phyloP scores from a whole-genome alignment of 92 coral and sea anemone species.

The Parazoanthus darwini region DNA sequence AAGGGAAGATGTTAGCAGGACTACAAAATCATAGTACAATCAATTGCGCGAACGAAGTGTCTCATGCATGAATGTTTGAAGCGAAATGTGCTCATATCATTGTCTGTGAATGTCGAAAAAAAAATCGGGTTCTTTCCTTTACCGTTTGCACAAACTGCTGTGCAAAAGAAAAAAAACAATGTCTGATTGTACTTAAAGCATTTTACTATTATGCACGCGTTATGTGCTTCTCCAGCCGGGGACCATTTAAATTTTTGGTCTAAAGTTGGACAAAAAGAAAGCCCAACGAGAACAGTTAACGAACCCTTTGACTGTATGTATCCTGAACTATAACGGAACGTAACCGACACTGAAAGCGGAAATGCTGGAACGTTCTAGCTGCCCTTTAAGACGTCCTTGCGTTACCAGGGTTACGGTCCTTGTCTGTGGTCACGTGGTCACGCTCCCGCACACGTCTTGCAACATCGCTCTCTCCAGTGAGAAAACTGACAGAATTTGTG shows the following conservation, averaged over 20 bases:
- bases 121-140: too few relatives aligned
- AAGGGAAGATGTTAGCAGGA: neutral
- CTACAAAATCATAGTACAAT: neutral
- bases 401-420: neutral
- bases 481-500: conserved; percentile 90
- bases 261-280: neutral
- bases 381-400: conserved; percentile 12
- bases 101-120: neutral
- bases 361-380: neutral
- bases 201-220: neutral
- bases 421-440: conserved; percentile 14
- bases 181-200: neutral
- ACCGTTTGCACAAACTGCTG: neutral
- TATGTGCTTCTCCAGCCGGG: neutral
- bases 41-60: conserved; percentile 15
- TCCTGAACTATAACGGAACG: neutral
- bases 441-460: conserved; percentile 69
- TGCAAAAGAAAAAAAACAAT: neutral
- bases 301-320: neutral
- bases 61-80: conserved; percentile 21
- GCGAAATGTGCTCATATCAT: neutral
- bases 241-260: neutral
- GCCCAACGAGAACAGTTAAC: too few relatives aligned
- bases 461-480: conserved; percentile 92
- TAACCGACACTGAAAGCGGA: neutral